Evolutionary conservation across 2,888 invertebrate species (phyloP), one percentile per base, ranked within the genome.

Genomic region (Leucophenga montana): DNA sequence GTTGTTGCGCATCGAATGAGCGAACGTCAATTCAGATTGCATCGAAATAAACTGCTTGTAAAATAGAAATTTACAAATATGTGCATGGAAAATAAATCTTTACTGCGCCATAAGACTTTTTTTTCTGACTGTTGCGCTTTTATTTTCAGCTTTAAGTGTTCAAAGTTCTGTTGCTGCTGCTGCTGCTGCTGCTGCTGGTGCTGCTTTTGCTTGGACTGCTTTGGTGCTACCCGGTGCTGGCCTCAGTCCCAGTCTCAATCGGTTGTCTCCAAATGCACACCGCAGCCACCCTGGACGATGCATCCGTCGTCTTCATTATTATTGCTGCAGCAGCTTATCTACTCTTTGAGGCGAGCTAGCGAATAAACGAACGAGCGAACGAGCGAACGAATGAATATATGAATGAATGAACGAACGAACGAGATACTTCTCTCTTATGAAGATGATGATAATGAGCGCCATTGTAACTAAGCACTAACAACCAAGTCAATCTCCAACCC

Each of bases 61-160:
- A 53, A 53, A 53, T 22, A 56, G 22, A 56, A 56, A 39, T 39
- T 39, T 50, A 50, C 5, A 48, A 57, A 31, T 59, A 8, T 33
- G 75, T 67, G 48, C 72, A 75, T 77, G 80, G 77, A 81, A 80
- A 80, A 82, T 83, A 84, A 84, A 82, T 84, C 82, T 82, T 82
- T 79, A 84, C 82, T 84, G 84, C 82, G 82, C 84, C 83, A 84
- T 82, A 84, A 82, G 79, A 82, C 70, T 72, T 9, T 56, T 22
- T 20, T 39, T 39, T 56, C 33, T 57, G 11, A 5, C 5, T 31
- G 57, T 31, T 57, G 27, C 33, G 31, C 50, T 50, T 18, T 16
- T 16, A 11, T n/a, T 18, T 50, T 50, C 6, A 11, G 5, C 6
- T 18, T 50, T 50, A 18, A 16, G 9, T n/a, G 3, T n/a, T n/a